A percentile compares a stretch with the other conserved stretches of the same genome.
phyloP scores from a whole-genome alignment of 2,113 vertebrate species.

The Struthidea cinerea region DNA sequence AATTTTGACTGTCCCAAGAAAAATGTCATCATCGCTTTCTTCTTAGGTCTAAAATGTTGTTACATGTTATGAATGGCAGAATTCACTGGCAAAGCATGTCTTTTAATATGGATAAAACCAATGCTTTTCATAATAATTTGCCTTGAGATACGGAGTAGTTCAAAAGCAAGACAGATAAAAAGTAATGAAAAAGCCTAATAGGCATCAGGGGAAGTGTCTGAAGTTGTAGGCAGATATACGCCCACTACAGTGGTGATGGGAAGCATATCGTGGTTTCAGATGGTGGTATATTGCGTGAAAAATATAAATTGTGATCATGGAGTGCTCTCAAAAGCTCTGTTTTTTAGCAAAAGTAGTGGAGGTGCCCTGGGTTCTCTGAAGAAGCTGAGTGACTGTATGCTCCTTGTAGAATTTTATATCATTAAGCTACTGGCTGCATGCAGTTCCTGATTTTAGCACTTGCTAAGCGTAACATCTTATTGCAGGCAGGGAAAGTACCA shows the following conservation, averaged over 20 bases:
- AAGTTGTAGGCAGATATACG: neutral
- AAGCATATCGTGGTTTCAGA: neutral
- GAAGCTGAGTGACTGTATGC: neutral
- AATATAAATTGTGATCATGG: neutral
- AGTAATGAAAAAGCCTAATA: neutral
- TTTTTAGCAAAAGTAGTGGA: neutral
- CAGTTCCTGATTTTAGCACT: slow-evolving; percentile 10
- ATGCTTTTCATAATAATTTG: neutral
- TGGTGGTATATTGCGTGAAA: neutral
- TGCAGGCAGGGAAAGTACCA: neutral
- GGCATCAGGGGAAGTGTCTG: neutral
- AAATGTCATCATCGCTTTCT: neutral
- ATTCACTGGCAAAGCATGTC: neutral
- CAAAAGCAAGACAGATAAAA: neutral
- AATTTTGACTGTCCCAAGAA: neutral
- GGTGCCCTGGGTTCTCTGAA: neutral
- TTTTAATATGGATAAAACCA: neutral
- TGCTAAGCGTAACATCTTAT: neutral
- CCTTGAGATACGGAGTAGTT: neutral
- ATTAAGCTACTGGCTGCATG: neutral
- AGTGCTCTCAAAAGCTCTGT: slow-evolving; percentile 10
- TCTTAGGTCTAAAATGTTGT: neutral
- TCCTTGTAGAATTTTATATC: neutral
- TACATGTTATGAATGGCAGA: neutral
- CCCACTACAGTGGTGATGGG: neutral